Base-by-base conservation (phyloP, 2,797 vertebrate genomes). In the Petrocephalus schoutedeni region DNA sequence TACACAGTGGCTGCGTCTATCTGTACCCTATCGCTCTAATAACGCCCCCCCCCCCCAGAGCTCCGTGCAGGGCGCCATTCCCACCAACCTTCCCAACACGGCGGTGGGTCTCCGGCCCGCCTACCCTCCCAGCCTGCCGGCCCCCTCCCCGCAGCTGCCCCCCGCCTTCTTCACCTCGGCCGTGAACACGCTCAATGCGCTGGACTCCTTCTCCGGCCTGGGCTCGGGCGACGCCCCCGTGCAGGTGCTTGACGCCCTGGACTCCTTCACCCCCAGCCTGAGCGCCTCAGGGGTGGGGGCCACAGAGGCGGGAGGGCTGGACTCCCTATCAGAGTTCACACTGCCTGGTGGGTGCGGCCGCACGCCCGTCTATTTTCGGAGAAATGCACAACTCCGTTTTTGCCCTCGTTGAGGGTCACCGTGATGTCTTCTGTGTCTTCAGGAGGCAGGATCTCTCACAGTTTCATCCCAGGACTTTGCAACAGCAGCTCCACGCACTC, bases 71-170 rank as follows among this genome's bases (percentile, higher is more conserved):
- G 95, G 97, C 93, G 94, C 97, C 93, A 97, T 99, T 92, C 97
- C 98, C 41, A 95, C 97, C 89, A 97, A 95, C 90, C 94, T 98
- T 88, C 97, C 98, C 87, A 97, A 97, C 45, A 97, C 98, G 19
- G 95, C 98, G 23, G 97, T 98, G 21, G 97, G 96, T 90, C 92
- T 99, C 87, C 91, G 95, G 93, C 96, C 92, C 91, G 96, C 61
- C 59, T 99, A 95, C 96, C 95, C 97, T 0, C 59, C 97, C 28
- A 95, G 92, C 91, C 96, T 98, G 77, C 96, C 96, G 0, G 94
- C 97, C 58, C 95, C 97, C 5, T 96, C 96, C 0, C 92, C 97
- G 0, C 95, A 95, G 90, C 96, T 98, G 86, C 95, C 97, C 2
- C 95, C 96, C 0, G 95, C 96, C 87, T 98, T 96, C 90, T 99